A percentile compares a stretch with the other conserved stretches of the same genome.
Evolutionary conservation across 2,888 invertebrate species (phyloP).

Genomic region (Temnothorax rugatulus): DNA sequence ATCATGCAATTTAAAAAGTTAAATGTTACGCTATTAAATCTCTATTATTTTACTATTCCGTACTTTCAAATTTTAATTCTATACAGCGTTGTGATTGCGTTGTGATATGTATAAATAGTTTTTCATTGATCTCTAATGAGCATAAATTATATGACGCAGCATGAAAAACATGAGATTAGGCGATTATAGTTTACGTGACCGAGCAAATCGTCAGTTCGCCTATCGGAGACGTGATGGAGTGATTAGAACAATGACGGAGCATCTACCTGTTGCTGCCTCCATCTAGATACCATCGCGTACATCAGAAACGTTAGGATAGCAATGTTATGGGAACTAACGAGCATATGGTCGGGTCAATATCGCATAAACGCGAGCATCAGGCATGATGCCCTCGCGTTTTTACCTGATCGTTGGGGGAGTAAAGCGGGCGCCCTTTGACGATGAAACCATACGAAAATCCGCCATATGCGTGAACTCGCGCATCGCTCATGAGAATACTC

Average conservation of each 20-base stretch:
- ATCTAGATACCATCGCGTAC: conserved; percentile 44
- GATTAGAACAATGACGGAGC: conserved; percentile 66
- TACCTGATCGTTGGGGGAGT: conserved; percentile 72
- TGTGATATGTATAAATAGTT: not conserved
- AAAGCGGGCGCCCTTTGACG: conserved; percentile 60
- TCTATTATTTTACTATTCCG: not conserved
- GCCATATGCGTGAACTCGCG: conserved; percentile 71
- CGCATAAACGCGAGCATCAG: conserved; percentile 72
- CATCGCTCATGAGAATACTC: conserved; percentile 79
- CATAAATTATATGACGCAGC: not conserved
- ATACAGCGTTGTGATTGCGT: not conserved
- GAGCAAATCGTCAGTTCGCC: conserved; percentile 60
- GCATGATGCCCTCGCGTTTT: conserved; percentile 59
- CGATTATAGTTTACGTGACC: conserved; percentile 50
- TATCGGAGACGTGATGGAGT: conserved; percentile 54
- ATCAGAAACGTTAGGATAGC: conserved; percentile 38
- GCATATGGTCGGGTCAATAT: conserved; percentile 80
- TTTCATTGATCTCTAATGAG: conserved; percentile 10
- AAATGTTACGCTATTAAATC: not conserved
- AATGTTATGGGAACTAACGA: conserved; percentile 79
- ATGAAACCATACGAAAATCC: conserved; percentile 68
- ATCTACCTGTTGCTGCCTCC: conserved; percentile 76
- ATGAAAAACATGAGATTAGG: conserved; percentile 25
- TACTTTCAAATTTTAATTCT: not conserved
- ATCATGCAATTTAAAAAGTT: not conserved